Base-by-base conservation (phyloP, 2,888 invertebrate genomes). In the Cremastinae sp. region DNA sequence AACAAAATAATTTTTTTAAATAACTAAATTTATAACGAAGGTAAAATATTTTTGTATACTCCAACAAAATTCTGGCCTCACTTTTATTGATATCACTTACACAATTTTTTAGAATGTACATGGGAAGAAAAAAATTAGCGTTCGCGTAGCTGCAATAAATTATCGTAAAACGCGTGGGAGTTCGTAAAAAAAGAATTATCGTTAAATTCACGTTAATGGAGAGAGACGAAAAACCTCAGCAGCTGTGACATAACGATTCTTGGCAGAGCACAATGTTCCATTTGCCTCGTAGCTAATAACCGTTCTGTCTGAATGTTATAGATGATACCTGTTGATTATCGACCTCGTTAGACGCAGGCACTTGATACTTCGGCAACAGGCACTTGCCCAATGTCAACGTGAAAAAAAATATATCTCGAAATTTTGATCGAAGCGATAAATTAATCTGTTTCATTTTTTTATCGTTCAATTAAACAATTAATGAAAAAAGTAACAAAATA, bases 281-380 rank as follows among this genome's bases (percentile, higher is more conserved):
- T 51, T 49, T 18, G 10, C 16, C 62, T 51, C 62, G 36, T 45
- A 18, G 45, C 20, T 56, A 28, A 14, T 45, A 5, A 20, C 36
- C 20, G 10, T 10, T 4, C 38, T 51, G 16, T n/a, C 65, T 45
- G 18, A 9, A 9, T 45, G 43, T 54, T 54, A 66, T 66, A n/a
- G 43, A 54, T 16, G 14, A 58, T 22, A 68, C 68, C 68, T 68
- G 56, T 68, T 58, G 68, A 20, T 36, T n/a, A 68, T 16, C 18
- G 65, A 28, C 18, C 54, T 65, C 10, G 12, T 20, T 64, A 8
- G 10, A 59, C 43, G 1, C 45, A 45, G 12, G 45, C 1, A n/a
- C n/a, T n/a, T n/a, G n/a, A n/a, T n/a, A n/a, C n/a, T n/a, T 59
- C 12, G 0, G 16, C n/a, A n/a, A n/a, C n/a, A 16, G 7, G 10